Evolutionary conservation across 2,888 invertebrate genomes (phyloP).

Genomic region (Tenthredo amoena): DNA sequence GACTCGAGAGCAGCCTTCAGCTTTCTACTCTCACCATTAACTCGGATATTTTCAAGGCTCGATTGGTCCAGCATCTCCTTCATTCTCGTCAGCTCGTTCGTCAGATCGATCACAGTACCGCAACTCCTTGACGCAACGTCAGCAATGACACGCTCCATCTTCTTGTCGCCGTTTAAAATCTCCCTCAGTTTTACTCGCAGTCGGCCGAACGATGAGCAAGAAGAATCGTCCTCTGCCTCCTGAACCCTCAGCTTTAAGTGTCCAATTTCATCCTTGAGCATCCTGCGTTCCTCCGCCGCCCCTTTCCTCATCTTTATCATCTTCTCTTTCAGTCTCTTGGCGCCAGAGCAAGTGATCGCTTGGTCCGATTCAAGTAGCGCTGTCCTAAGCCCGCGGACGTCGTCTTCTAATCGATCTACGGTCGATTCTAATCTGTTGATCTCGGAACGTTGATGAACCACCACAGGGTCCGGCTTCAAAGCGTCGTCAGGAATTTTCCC

Average conservation of each 20-base stretch:
- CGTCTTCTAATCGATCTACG: slow-evolving; percentile 57
- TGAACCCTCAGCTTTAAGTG: slow-evolving; percentile 55
- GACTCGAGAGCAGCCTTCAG: slow-evolving; percentile 61
- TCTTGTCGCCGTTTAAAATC: slow-evolving; percentile 60
- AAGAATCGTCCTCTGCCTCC: slow-evolving; percentile 55
- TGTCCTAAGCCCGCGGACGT: slow-evolving; percentile 57
- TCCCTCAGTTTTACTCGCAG: slow-evolving; percentile 58
- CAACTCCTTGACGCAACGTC: slow-evolving; percentile 60
- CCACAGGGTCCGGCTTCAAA: slow-evolving; percentile 55
- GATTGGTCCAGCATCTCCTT: slow-evolving; percentile 58
- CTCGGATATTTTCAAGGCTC: slow-evolving; percentile 56
- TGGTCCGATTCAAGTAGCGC: slow-evolving; percentile 56
- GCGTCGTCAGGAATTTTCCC: slow-evolving; percentile 48
- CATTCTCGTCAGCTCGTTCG: slow-evolving; percentile 61
- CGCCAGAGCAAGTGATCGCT: slow-evolving; percentile 54
- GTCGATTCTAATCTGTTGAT: slow-evolving; percentile 58
- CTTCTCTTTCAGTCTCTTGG: slow-evolving; percentile 53
- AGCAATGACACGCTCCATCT: slow-evolving; percentile 63
- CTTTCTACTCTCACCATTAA: slow-evolving; percentile 57
- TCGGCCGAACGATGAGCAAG: slow-evolving; percentile 50
- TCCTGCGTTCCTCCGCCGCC: slow-evolving; percentile 48
- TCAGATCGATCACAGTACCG: slow-evolving; percentile 62
- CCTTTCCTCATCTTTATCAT: slow-evolving; percentile 53
- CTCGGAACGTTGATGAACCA: slow-evolving; percentile 59
- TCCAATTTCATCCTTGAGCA: slow-evolving; percentile 57